Evolutionary conservation across 1,140 invertebrate genomes (phyloP).

Genomic region (Tribolium madens): DNA sequence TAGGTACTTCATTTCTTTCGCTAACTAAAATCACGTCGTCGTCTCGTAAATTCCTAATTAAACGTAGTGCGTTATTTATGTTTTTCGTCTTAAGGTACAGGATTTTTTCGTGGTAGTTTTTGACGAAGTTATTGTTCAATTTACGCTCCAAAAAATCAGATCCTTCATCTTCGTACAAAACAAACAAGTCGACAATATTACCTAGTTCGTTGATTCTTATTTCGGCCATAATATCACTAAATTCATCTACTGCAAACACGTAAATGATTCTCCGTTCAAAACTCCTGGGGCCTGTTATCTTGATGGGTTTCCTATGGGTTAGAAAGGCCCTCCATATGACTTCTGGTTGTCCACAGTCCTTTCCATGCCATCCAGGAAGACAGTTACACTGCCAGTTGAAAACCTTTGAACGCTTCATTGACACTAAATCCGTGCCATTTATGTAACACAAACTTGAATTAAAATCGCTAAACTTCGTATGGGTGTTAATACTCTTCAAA

Average conservation of each 20-base stretch:
- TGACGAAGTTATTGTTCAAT: conserved; percentile 62
- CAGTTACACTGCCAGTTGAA: conserved; percentile 69
- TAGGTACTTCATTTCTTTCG: conserved; percentile 72
- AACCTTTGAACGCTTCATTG: conserved; percentile 62
- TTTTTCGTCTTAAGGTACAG: conserved; percentile 68
- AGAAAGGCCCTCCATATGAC: conserved; percentile 76
- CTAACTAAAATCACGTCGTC: conserved; percentile 75
- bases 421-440: conserved; percentile 67
- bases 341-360: conserved; percentile 76
- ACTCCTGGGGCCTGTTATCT: conserved; percentile 66
- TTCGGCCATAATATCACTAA: conserved; percentile 71
- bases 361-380: conserved; percentile 73
- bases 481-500: conserved; percentile 65
- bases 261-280: conserved; percentile 70
- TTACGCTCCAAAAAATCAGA: conserved; percentile 58
- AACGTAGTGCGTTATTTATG: conserved; percentile 66
- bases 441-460: conserved; percentile 70
- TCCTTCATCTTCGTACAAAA: conserved; percentile 69
- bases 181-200: conserved; percentile 74
- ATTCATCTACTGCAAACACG: conserved; percentile 70
- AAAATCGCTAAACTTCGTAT: conserved; percentile 66
- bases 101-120: conserved; percentile 69
- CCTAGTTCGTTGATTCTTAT: conserved; percentile 72
- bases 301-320: conserved; percentile 69
- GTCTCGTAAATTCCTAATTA: conserved; percentile 68